Base-by-base conservation (phyloP, 2,888 invertebrate genomes). In the Trachelus tabidus region DNA sequence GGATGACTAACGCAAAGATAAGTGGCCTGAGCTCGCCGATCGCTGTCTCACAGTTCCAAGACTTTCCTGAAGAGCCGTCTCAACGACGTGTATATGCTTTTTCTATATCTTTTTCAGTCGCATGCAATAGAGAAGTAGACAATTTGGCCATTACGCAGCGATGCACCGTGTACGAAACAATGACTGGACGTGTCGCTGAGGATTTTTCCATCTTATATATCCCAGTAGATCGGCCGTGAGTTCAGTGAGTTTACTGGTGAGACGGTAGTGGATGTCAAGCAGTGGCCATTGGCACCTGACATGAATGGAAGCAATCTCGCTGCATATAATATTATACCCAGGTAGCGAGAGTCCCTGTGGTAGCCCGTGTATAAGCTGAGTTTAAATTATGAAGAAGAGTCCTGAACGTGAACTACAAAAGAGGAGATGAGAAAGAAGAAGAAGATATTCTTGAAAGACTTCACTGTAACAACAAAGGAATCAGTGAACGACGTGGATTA, bases 291-390 rank as follows among this genome's bases (percentile, higher is more conserved):
- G 71, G 31, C 71, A 23, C 12, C 33, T 34, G 31, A 9, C 33
- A 71, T 34, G 71, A 33, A 71, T 71, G 34, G 31, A 33, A 71
- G 71, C 71, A 33, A 71, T 31, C 71, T 31, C 31, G 71, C 12
- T 31, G 71, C 12, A 31, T 71, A 71, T 71, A 71, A 71, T 71
- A 33, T 71, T 71, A 71, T 71, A 71, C 34, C 31, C 71, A 56
- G 23, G 56, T 56, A 15, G 23, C 15, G 12, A 15, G 15, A 40
- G 56, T 56, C 56, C 23, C 56, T 56, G 56, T 56, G 9, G 2
- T 23, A 56, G 40, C 9, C 23, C 23, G 15, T 40, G 56, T 56
- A 56, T 23, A 56, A 23, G 23, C 15, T 56, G 6, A 15, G 56
- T 12, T 37, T 23, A 56, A 56, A 56, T 56, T 56, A 56, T 56